Base-by-base conservation (phyloP, 2,113 vertebrate species). In the Toxotes chatareus region DNA sequence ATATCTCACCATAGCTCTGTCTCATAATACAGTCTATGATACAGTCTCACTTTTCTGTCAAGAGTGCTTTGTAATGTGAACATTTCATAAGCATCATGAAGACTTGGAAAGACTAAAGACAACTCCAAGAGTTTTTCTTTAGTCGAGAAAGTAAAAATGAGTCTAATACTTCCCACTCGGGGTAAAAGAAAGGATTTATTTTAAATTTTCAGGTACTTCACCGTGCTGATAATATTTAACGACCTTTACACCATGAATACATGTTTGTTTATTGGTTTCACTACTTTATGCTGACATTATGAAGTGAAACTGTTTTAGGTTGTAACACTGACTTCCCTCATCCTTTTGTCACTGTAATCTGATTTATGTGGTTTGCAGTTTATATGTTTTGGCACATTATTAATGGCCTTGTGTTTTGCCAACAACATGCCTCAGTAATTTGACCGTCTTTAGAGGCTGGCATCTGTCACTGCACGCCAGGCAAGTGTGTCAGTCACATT, bases 341-440 rank as follows among this genome's bases (percentile, higher is more conserved):
- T 62, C 9, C 62, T 75, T 68, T 53, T 4, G 7, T 68, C 71
- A 60, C 75, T n/a, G 19, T 66, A 67, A 79, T 78, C 70, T 73
- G 67, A 76, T 79, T 81, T 36, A 61, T 82, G 76, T 71, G 51
- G 14, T 79, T 71, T 72, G 32, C 38, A 62, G 59, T 86, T 68
- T 53, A 63, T 42, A 57, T 79, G 60, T 85, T 89, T 80, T 69
- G 73, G 81, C 84, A 85, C 69, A 51, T 85, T 57, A 71, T 76
- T 89, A 85, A 86, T 72, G 80, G 72, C 36, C 21, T 44, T 63
- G 46, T 90, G 87, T 91, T 89, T 90, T 86, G 81, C 82, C 86
- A 86, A 79, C 86, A 85, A 80, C 73, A 81, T 66, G 79, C 86
- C 61, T 82, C 73, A 75, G 71, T 86, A 85, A 89, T 86, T 81